Base-by-base conservation (phyloP, 2,888 invertebrate genomes). In the Stegana nigrithorax region DNA sequence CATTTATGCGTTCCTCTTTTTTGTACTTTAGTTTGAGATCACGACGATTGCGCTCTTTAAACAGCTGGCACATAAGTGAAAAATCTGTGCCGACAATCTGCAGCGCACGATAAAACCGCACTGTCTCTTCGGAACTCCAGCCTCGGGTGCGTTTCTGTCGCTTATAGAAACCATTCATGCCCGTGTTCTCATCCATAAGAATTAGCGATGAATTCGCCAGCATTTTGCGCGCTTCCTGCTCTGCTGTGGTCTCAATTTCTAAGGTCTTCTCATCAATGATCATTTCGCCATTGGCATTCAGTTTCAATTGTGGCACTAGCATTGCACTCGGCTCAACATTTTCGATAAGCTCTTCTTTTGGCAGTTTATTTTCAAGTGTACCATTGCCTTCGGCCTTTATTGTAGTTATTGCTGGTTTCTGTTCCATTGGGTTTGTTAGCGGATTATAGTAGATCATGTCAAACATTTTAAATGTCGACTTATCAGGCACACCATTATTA, bases 361-460 rank as follows among this genome's bases (percentile, higher is more conserved):
- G 59, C 7, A 69, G 66, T 47, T 73, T 74, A 0, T 67, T 26
- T 1, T 76, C 76, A 5, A 71, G 70, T 7, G 47, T 32, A 8
- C 58, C 60, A 4, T 10, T 53, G 26, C 27, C 67, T 32, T 87
- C 88, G n/a, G 72, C 64, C 14, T 71, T 75, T 2, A 71, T 66
- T 36, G 71, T 73, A 4, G 70, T 63, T 5, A 75, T 70, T 17
- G 69, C 29, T 0, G 76, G 73, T 23, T 80, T 83, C 51, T 78
- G 83, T 88, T 89, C 88, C 88, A 94, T 92, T 3, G 93, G 93
- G 85, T 93, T 93, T 10, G 89, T 88, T 1, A 87, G 84, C 4
- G 96, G 96, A 87, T 97, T 97, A 86, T 94, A 96, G 86, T 92
- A 95, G 77, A 97, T 95, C 59, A 96, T 89, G 86, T 97, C 96